A percentile compares a stretch with the other conserved stretches of the same genome.
phyloP scores from a whole-genome alignment of 2,888 invertebrate species.

The Brachyopa scutellaris region DNA sequence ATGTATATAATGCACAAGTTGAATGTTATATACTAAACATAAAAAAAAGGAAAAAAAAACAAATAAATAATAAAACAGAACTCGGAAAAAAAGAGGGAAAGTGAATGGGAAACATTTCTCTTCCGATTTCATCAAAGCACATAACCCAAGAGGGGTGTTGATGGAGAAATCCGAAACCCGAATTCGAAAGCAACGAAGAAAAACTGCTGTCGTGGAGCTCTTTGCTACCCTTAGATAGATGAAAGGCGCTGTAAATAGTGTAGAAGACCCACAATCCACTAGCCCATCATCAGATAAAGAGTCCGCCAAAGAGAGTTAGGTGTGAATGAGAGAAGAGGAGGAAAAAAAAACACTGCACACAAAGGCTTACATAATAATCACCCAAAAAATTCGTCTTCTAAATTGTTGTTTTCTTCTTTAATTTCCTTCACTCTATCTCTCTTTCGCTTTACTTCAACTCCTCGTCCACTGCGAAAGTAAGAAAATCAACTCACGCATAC shows the following conservation, averaged over 20 bases:
- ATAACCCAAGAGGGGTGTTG: conserved; percentile 32
- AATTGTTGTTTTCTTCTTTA: conserved; percentile 5
- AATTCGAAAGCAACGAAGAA: background rate
- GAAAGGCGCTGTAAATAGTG: background rate
- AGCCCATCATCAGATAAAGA: conserved; percentile 21
- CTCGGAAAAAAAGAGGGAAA: conserved; percentile 55
- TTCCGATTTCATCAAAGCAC: conserved; percentile 19
- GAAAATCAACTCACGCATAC: conserved; percentile 48
- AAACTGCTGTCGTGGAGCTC: conserved; percentile 40
- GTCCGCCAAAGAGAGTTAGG: conserved; percentile 62
- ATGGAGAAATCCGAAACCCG: conserved; percentile 19
- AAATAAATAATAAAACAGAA: conserved; percentile 45
- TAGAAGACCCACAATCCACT: background rate
- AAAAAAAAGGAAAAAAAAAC: conserved; percentile 46
- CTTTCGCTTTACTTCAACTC: conserved; percentile 43
- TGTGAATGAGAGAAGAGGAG: conserved; percentile 45
- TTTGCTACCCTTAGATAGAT: conserved; percentile 38
- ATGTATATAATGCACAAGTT: conserved; percentile 15
- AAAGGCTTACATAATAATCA: conserved; percentile 71
- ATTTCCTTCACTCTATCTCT: conserved; percentile 43
- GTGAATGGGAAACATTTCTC: conserved; percentile 57
- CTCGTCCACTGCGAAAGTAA: conserved; percentile 7
- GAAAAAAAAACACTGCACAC: conserved; percentile 40
- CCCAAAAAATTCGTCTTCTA: background rate
- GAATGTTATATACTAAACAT: conserved; percentile 17